Base-by-base conservation (phyloP, 1,140 invertebrate species). In the Apis florea region DNA sequence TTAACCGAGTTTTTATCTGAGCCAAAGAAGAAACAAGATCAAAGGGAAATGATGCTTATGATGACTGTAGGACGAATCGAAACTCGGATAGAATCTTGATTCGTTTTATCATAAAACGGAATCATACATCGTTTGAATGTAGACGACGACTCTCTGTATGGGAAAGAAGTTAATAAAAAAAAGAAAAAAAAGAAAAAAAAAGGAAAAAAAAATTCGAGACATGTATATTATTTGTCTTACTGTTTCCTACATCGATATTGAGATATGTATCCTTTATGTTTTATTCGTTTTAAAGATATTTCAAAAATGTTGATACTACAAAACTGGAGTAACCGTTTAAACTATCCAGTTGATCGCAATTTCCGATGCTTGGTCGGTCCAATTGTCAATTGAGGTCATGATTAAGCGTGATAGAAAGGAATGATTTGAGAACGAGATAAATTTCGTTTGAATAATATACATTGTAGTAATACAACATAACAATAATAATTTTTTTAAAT, bases 381-480 rank as follows among this genome's bases (percentile, higher is more conserved):
- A 86, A 86, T 86, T 85, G 75, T 15, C 69, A 59, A 78, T 85
- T 75, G 71, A 86, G 85, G 85, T 85, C 85, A 75, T n/a, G 47
- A 54, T 72, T 85, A 79, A 78, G 72, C 1, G 51, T 12, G n/a
- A 40, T 40, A 58, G 54, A 67, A 66, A 66, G 26, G 31, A 64
- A 15, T 19, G 10, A 15, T 19, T 19, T 64, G 8, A 10, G 9
- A 66, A 40, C 26, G 63, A 40, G 40, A 40, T 12, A 66, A 1
- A 9, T 31, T 40, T 40, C 26, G 31, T 66, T 21, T 31, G 26
- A 63, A 10, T 19, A 63, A 61, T n/a, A 11, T n/a, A n/a, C n/a
- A 10, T 26, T 3, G 24, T 9, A 6, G 59, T 6, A 6, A 19
- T 9, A 5, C 56, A 15, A 53, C 0, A 53, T 53, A 53, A 3